phyloP scores from a whole-genome alignment of 1,140 invertebrate genomes.

The Heliothis virescens region DNA sequence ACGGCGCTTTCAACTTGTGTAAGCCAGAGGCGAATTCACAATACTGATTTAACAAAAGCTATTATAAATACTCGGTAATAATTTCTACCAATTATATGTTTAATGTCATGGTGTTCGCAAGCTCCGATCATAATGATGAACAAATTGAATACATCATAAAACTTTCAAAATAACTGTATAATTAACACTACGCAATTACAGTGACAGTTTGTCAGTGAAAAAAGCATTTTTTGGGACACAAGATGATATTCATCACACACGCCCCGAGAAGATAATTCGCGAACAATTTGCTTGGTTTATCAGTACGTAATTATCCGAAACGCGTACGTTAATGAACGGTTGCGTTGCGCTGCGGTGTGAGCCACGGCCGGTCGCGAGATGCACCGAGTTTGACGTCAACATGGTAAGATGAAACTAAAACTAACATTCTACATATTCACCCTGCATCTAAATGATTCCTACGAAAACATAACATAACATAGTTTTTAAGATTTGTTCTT shows the following conservation, averaged over 20 bases:
- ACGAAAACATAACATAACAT: too few relatives aligned
- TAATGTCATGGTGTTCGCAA: slow-evolving; percentile 49
- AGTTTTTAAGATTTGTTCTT: too few relatives aligned
- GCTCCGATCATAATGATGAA: slow-evolving; percentile 48
- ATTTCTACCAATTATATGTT: slow-evolving; percentile 51
- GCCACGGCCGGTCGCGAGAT: slow-evolving; percentile 45
- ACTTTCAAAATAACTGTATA: slow-evolving; percentile 55
- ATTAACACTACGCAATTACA: slow-evolving; percentile 58
- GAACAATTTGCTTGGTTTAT: slow-evolving; percentile 82
- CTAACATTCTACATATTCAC: too few relatives aligned
- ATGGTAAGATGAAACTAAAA: too few relatives aligned
- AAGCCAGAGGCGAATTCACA: slow-evolving; percentile 7
- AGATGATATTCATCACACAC: slow-evolving; percentile 74
- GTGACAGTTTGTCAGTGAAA: slow-evolving; percentile 60
- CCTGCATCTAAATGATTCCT: too few relatives aligned
- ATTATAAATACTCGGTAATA: slow-evolving; percentile 46
- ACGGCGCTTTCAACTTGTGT: slow-evolving; percentile 32
- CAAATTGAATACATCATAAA: slow-evolving; percentile 53
- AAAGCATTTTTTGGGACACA: slow-evolving; percentile 63
- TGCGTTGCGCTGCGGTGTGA: slow-evolving; percentile 59
- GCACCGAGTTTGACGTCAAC: background rate
- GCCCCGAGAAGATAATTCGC: slow-evolving; percentile 69
- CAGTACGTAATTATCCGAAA: slow-evolving; percentile 82
- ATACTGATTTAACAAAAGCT: slow-evolving; percentile 41
- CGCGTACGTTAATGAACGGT: slow-evolving; percentile 78